Percentiles rank a stretch among this genome's conserved stretches.
phyloP scores from a whole-genome alignment of 2,797 vertebrate species.

The Catostomus latipinnis region DNA sequence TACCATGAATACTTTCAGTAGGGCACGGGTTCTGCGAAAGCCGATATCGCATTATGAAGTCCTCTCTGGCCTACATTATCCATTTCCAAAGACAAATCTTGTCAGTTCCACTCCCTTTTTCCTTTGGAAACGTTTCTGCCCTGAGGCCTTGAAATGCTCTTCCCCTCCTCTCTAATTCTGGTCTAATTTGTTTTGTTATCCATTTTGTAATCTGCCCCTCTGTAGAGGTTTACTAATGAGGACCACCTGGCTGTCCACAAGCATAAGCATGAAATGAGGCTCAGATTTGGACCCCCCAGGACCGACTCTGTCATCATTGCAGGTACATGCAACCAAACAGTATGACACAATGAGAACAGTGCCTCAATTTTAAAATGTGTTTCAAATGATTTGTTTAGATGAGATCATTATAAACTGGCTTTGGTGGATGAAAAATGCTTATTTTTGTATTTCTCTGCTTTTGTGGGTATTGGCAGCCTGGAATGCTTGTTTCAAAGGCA shows the following conservation, averaged over 20 bases:
- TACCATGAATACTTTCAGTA: constrained; percentile 35
- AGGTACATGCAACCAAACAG: constrained; percentile 56
- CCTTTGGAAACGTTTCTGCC: constrained; percentile 50
- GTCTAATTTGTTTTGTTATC: constrained; percentile 29
- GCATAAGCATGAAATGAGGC: constrained; percentile 99
- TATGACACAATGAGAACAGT: not conserved
- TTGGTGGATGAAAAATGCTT: not conserved
- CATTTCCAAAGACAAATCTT: constrained; percentile 50
- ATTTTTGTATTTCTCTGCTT: constrained; percentile 4
- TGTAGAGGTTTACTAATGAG: constrained; percentile 96
- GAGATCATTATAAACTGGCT: too few relatives aligned
- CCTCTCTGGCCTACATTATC: constrained; percentile 51
- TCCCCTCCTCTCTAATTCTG: constrained; percentile 49
- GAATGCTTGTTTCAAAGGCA: constrained; percentile 3
- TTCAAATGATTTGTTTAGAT: not conserved
- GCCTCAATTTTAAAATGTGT: not conserved
- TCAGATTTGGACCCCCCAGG: constrained; percentile 92
- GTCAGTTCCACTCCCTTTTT: constrained; percentile 46
- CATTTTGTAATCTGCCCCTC: constrained; percentile 62
- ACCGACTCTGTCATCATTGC: constrained; percentile 84
- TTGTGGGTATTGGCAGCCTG: not conserved
- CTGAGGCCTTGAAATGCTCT: constrained; percentile 19
- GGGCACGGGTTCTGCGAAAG: constrained; percentile 61
- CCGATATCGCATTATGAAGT: constrained; percentile 60
- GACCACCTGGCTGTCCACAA: constrained; percentile 99